These are phyloP conservation scores for Phaetusa simplex DNA, from an alignment of 2,113 vertebrate species.

Conservation along the genomic window DNA sequence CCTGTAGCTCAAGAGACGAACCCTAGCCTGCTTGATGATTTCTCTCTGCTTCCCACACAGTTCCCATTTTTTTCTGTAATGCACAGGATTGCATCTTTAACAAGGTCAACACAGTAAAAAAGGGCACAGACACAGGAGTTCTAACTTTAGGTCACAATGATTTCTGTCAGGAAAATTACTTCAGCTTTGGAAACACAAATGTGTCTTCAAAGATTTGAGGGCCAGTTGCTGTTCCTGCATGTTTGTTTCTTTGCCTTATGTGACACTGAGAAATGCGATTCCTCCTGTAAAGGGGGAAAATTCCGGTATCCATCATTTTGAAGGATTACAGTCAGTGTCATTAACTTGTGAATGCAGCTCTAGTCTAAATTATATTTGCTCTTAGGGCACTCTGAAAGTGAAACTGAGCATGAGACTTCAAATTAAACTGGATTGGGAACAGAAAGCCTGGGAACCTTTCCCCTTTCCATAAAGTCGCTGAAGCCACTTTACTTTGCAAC, in stretches of 20 bases:
- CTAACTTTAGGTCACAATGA: background rate
- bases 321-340: conserved; percentile 38
- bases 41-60: background rate
- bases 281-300: background rate
- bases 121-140: background rate
- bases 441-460: background rate
- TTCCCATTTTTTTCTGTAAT: background rate
- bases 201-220: conserved; percentile 40
- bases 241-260: conserved; percentile 48
- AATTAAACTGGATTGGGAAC: background rate
- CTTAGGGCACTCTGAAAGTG: conserved; percentile 45
- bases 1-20: background rate
- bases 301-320: conserved; percentile 60
- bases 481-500: conserved; percentile 3
- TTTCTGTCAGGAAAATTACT: conserved; percentile 54
- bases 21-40: background rate
- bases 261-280: conserved; percentile 60
- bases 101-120: conserved; percentile 1
- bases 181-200: conserved; percentile 9
- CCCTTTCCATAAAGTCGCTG: background rate
- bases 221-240: conserved; percentile 25
- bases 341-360: conserved; percentile 14
- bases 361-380: conserved; percentile 52
- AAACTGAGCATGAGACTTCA: conserved; percentile 14
- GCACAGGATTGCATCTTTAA: background rate